Base-by-base conservation (phyloP, 2,113 vertebrate species). In the Ciconia maguari region DNA sequence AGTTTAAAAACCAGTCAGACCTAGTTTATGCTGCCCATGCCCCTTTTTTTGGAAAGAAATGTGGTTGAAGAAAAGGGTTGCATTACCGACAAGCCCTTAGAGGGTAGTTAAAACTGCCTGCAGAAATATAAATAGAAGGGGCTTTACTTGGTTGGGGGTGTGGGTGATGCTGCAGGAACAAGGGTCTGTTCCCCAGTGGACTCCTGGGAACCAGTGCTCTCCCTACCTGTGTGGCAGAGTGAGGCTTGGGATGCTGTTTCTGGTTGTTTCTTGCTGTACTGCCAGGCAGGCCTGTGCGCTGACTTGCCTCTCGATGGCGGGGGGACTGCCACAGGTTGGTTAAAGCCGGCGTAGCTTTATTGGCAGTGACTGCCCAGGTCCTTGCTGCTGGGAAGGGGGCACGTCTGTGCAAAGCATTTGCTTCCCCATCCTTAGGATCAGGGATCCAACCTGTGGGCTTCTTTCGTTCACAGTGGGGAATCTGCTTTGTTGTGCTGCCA, bases 201-300 rank as follows among this genome's bases (percentile, higher is more conserved):
- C n/a, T 44, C 27, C n/a, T 48, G 58, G 25, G 38, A 13, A 46
- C 4, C 1, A 2, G 6, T 36, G 61, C 62, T 74, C 27, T 79
- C 36, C 46, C 65, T 16, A 1, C 16, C 16, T 41, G 55, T 0
- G 0, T n/a, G 48, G 15, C 78, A 57, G n/a, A 60, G n/a, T 29
- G 16, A 41, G 70, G 18, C 13, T 68, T 54, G 30, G 48, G 42
- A 13, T 0, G 2, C 70, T 75, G 9, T 21, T 9, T 38, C 69
- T 66, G 51, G 3, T 76, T 83, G 3, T 76, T 83, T 51, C 44
- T 55, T 3, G 5, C 57, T 20, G 61, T 66, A 1, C 48, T 1
- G 4, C 15, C 17, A 3, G 61, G 38, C 48, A 64, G 79, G 17
- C 16, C 52, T 62, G 71, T 38, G 48, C 1, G 1, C 64, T 84